These are phyloP conservation scores for Mythimna albipuncta DNA, from an alignment of 2,888 invertebrate species.

Conservation along the genomic window DNA sequence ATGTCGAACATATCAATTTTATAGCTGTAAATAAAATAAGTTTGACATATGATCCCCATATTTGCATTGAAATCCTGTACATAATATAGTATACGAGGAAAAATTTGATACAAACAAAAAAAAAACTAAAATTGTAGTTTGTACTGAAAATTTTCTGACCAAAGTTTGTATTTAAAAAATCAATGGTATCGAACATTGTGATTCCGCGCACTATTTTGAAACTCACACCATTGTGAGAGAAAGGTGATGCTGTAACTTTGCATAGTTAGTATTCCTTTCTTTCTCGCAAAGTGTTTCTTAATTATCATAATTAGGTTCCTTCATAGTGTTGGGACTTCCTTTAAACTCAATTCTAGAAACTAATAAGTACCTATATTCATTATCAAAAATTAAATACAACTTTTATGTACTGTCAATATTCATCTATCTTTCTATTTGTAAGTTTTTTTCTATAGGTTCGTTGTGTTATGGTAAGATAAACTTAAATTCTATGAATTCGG, in stretches of 20 bases:
- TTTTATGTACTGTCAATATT: constrained; percentile 46
- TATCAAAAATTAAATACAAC: background rate
- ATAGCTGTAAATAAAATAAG: constrained; percentile 59
- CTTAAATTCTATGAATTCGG: background rate
- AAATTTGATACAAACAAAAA: constrained; percentile 28
- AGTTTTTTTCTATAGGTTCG: background rate
- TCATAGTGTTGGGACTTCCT: constrained; percentile 17
- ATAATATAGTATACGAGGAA: constrained; percentile 60
- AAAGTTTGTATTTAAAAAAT: constrained; percentile 32
- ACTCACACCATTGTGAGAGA: background rate
- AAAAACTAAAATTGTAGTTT: constrained; percentile 25
- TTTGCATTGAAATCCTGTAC: constrained; percentile 51
- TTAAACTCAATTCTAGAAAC: constrained; percentile 16
- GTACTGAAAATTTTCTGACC: constrained; percentile 43
- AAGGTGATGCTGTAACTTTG: background rate
- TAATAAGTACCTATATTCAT: constrained; percentile 7
- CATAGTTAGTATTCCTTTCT: background rate
- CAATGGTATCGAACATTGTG: background rate
- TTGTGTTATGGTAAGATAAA: background rate
- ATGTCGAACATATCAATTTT: constrained; percentile 75
- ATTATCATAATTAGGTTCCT: background rate
- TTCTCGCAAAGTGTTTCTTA: background rate
- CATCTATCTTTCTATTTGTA: background rate
- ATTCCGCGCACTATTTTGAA: constrained; percentile 8
- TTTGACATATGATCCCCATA: constrained; percentile 37